Evolutionary conservation across 2,113 vertebrate genomes (phyloP).

Genomic region (Thamnaconus septentrionalis): DNA sequence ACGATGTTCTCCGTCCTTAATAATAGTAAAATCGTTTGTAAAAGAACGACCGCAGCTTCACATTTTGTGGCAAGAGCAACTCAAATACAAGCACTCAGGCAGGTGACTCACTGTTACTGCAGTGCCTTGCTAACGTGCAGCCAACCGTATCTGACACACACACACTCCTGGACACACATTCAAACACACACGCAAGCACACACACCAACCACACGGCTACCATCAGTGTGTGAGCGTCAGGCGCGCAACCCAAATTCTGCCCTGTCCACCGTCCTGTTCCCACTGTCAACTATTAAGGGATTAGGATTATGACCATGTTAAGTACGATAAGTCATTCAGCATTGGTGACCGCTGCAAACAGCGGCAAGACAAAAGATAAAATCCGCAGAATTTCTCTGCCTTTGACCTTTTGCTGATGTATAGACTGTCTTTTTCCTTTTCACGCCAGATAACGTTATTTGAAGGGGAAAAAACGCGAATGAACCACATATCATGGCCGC

Average conservation of each 20-base stretch:
- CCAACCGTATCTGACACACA: too few species aligned
- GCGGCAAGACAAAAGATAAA: constrained; percentile 3
- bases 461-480: not conserved
- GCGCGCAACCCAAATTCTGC: not conserved
- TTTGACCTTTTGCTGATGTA: constrained; percentile 19
- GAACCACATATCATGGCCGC: too few species aligned
- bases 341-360: constrained; percentile 14
- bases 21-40: too few species aligned
- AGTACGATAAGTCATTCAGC: constrained; percentile 20
- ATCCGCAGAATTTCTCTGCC: constrained; percentile 22
- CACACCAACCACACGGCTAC: not conserved
- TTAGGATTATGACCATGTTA: constrained; percentile 58
- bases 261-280: not conserved
- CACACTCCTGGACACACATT: too few species aligned
- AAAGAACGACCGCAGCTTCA: too few species aligned
- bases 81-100: too few species aligned
- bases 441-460: too few species aligned
- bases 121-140: too few species aligned
- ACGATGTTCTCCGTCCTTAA: too few species aligned
- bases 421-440: not conserved
- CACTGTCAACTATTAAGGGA: constrained; percentile 26
- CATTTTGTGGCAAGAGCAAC: too few species aligned
- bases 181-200: not conserved
- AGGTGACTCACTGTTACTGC: too few species aligned
- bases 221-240: not conserved